A percentile compares a stretch with the other conserved stretches of the same genome.
These are phyloP conservation scores for Oasisia sp. DNA, from an alignment of 2,888 invertebrate species.

Conservation along the genomic window DNA sequence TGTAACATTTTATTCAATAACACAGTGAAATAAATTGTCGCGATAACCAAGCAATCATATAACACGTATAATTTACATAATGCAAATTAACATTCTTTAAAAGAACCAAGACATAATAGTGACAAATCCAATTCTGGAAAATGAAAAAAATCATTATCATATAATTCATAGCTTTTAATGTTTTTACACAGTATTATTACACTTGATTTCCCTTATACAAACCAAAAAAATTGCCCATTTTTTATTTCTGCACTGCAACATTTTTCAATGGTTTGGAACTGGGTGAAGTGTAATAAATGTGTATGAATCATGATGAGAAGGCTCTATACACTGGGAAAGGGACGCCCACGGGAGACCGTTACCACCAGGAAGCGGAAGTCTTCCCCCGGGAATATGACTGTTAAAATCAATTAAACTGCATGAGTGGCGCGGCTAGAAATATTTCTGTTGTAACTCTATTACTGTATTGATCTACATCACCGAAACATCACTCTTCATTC, in stretches of 20 bases:
- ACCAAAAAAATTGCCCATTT: no score
- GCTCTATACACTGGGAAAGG: neutral
- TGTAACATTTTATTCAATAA: neutral
- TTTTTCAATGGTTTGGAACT: neutral
- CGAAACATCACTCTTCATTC: neutral
- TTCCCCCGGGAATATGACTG: neutral
- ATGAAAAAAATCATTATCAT: neutral
- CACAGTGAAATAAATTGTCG: neutral
- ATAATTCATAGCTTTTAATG: neutral
- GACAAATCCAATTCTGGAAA: neutral
- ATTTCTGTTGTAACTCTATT: neutral
- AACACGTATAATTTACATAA: neutral
- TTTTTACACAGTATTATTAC: neutral
- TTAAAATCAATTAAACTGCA: slow-evolving; percentile 5
- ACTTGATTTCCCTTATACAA: no score
- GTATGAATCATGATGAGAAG: neutral
- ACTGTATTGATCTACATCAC: neutral
- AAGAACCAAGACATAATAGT: neutral
- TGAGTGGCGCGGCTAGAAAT: neutral
- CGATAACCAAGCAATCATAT: neutral
- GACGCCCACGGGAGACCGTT: neutral
- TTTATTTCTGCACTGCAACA: neutral
- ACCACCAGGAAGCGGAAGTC: neutral
- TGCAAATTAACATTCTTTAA: neutral
- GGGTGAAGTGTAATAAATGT: neutral